phyloP scores from a whole-genome alignment of 2,113 vertebrate genomes.

The Datnioides undecimradiatus region DNA sequence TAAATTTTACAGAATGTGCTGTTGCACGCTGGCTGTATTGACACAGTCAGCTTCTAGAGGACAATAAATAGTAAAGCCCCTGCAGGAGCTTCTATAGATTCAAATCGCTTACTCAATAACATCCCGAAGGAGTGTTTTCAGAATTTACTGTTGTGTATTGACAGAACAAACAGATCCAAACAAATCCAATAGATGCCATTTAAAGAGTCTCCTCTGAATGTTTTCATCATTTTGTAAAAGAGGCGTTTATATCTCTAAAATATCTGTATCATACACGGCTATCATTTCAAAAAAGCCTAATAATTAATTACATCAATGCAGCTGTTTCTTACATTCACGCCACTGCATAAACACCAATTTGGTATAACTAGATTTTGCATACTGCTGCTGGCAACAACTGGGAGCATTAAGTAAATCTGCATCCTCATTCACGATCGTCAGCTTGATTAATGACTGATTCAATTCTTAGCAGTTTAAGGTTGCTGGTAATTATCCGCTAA shows the following conservation, averaged over 20 bases:
- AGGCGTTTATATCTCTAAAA: conserved; percentile 21
- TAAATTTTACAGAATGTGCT: conserved; percentile 54
- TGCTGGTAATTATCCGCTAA: conserved; percentile 66
- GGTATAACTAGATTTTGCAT: conserved; percentile 30
- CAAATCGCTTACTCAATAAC: conserved; percentile 57
- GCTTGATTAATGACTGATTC: conserved; percentile 75
- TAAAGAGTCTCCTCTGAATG: conserved; percentile 31
- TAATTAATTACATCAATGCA: conserved; percentile 22
- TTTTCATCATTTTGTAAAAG: conserved; percentile 38
- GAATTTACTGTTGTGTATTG: conserved; percentile 54
- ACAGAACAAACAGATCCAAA: conserved; percentile 54
- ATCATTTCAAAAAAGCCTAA: conserved; percentile 30
- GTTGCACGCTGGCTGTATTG: conserved; percentile 42
- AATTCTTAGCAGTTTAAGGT: conserved; percentile 67
- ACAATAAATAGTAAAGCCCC: conserved; percentile 48
- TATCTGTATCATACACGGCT: conserved; percentile 6
- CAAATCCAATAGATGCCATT: conserved; percentile 36
- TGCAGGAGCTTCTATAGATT: conserved; percentile 53
- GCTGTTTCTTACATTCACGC: conserved; percentile 23
- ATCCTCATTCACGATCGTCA: conserved; percentile 61
- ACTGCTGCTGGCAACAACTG: conserved; percentile 51
- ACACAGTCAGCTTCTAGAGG: conserved; percentile 38
- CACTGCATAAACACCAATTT: conserved; percentile 62
- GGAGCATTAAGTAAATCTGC: conserved; percentile 60
- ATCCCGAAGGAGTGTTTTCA: conserved; percentile 55